These are phyloP conservation scores for Pocota personata DNA, from an alignment of 2,888 invertebrate genomes.

Conservation along the genomic window DNA sequence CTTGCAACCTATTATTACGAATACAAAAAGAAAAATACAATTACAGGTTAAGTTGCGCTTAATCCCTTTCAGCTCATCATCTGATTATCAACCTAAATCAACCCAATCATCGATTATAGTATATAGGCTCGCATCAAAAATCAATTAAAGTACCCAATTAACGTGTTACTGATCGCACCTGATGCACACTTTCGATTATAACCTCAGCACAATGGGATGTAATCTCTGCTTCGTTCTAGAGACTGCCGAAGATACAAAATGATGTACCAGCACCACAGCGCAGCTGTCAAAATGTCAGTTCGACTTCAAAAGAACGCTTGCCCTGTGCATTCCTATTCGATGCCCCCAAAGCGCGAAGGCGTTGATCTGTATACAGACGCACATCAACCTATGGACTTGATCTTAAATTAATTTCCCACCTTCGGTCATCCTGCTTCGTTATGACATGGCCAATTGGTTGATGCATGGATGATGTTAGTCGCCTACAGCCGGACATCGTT, in stretches of 20 bases:
- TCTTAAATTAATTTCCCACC: conserved; percentile 72
- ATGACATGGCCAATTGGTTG: conserved; percentile 64
- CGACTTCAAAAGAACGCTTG: conserved; percentile 49
- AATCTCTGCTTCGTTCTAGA: background rate
- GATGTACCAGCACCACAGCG: conserved; percentile 3
- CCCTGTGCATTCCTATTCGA: conserved; percentile 18
- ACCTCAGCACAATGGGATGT: conserved; percentile 35
- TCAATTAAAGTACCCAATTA: conserved; percentile 70
- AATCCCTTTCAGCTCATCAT: conserved; percentile 28
- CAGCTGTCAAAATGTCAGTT: conserved; percentile 70
- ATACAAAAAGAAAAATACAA: background rate
- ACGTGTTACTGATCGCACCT: conserved; percentile 67
- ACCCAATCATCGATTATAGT: conserved; percentile 30
- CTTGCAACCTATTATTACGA: background rate
- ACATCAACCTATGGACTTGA: conserved; percentile 21
- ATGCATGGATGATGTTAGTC: conserved; percentile 43
- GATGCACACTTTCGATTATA: conserved; percentile 69
- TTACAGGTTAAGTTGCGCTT: background rate
- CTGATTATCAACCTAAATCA: conserved; percentile 50
- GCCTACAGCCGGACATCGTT: background rate
- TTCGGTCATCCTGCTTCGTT: conserved; percentile 62
- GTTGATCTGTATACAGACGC: conserved; percentile 58
- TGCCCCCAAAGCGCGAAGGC: conserved; percentile 8
- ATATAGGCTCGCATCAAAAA: conserved; percentile 36
- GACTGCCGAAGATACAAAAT: background rate